phyloP scores from a whole-genome alignment of 2,888 invertebrate genomes.

The Philereme vetulata region DNA sequence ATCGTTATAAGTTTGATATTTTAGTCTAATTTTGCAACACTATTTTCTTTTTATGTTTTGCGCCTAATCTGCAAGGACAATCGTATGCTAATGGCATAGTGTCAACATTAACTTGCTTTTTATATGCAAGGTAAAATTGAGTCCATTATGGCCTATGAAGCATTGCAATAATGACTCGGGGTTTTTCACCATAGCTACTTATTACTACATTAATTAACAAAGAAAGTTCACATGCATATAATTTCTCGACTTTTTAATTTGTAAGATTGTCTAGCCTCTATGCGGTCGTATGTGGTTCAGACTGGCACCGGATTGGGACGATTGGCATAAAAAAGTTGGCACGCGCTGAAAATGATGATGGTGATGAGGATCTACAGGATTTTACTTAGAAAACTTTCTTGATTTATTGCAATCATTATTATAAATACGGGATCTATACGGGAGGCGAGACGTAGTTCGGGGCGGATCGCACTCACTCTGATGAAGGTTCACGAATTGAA shows the following conservation, averaged over 20 bases:
- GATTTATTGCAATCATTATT: no score
- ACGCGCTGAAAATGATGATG: no score
- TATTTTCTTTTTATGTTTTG: constrained; percentile 9
- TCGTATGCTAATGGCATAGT: constrained; percentile 30
- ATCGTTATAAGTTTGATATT: background rate
- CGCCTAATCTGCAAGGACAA: constrained; percentile 11
- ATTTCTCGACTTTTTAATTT: constrained; percentile 17
- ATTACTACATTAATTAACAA: constrained; percentile 30
- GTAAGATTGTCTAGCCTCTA: background rate
- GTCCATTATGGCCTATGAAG: constrained; percentile 59
- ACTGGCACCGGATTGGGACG: no score
- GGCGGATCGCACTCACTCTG: no score
- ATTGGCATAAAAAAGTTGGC: no score
- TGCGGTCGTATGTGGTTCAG: no score
- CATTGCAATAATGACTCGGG: constrained; percentile 53
- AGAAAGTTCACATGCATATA: constrained; percentile 14
- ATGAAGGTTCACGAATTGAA: no score
- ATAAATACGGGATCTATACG: no score
- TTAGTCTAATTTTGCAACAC: constrained; percentile 1
- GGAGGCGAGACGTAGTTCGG: no score
- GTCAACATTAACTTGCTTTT: constrained; percentile 46
- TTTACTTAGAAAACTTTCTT: no score
- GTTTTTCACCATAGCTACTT: constrained; percentile 30
- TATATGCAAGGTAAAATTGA: constrained; percentile 58
- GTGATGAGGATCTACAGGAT: no score